Evolutionary conservation across 2,888 invertebrate species (phyloP).

Genomic region (Gonocerus acuteangulatus): DNA sequence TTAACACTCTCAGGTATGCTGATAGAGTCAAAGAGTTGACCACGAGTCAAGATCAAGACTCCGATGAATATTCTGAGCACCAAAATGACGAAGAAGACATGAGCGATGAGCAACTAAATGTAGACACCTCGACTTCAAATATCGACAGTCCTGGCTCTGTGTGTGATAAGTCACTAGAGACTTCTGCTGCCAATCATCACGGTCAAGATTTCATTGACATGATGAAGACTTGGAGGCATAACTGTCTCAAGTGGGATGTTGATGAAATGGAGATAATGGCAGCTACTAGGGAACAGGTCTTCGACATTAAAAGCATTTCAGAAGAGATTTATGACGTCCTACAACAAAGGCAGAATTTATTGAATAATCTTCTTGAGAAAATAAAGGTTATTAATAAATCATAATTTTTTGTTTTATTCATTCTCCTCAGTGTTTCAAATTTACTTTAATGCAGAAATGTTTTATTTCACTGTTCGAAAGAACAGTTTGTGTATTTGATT

Average conservation of each 20-base stretch:
- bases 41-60: slow-evolving; percentile 55
- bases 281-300: slow-evolving; percentile 85
- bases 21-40: slow-evolving; percentile 94
- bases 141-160: slow-evolving; percentile 39
- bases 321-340: slow-evolving; percentile 78
- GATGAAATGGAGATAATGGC: slow-evolving; percentile 58
- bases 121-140: slow-evolving; percentile 37
- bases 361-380: not conserved
- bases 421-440: too few species aligned
- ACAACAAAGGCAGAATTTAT: slow-evolving; percentile 49
- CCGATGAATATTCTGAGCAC: slow-evolving; percentile 5
- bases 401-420: too few species aligned
- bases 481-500: too few species aligned
- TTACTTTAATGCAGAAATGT: too few species aligned
- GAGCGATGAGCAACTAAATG: slow-evolving; percentile 34
- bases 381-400: not conserved
- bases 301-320: slow-evolving; percentile 93
- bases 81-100: slow-evolving; percentile 18
- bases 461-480: too few species aligned
- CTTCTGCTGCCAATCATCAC: slow-evolving; percentile 83
- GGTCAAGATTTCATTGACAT: slow-evolving; percentile 92
- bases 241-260: slow-evolving; percentile 3
- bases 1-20: slow-evolving; percentile 95
- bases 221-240: slow-evolving; percentile 67
- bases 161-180: slow-evolving; percentile 62